These are phyloP conservation scores for Baryphthengus martii DNA, from an alignment of 2,113 vertebrate genomes.

Conservation along the genomic window DNA sequence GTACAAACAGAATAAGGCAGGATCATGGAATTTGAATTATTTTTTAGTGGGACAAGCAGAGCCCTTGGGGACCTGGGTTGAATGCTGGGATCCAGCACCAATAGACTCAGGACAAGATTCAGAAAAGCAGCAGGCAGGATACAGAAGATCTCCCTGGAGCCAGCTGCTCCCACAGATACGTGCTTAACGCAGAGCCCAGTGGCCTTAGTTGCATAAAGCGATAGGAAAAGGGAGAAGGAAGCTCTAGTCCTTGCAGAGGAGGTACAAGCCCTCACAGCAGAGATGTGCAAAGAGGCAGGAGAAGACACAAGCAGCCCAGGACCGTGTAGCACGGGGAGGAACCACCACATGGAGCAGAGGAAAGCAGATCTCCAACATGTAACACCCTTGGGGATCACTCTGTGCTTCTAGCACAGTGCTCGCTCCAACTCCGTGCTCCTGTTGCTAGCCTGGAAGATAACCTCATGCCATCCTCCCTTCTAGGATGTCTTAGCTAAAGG, in stretches of 20 bases:
- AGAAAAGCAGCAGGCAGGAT: background rate
- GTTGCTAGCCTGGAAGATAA: background rate
- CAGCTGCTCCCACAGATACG: background rate
- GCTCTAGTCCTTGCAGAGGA: background rate
- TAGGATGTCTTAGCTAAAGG: background rate
- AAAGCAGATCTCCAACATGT: background rate
- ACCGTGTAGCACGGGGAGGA: background rate
- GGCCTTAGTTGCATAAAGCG: background rate
- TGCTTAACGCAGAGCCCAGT: background rate
- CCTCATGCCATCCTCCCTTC: background rate
- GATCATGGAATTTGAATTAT: background rate
- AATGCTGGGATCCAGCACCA: background rate
- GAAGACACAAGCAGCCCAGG: accelerated
- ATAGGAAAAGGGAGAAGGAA: background rate
- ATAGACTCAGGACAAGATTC: background rate
- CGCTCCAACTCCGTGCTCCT: background rate
- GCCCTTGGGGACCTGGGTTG: background rate
- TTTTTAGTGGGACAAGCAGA: background rate
- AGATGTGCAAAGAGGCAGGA: background rate
- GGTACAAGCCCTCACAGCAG: background rate
- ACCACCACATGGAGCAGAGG: accelerated
- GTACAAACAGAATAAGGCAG: background rate
- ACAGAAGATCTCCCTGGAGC: background rate
- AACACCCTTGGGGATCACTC: background rate
- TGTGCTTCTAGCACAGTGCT: background rate